Conservation (phyloP, 2,888 invertebrate genomes). For the Heliconius erato region DNA sequence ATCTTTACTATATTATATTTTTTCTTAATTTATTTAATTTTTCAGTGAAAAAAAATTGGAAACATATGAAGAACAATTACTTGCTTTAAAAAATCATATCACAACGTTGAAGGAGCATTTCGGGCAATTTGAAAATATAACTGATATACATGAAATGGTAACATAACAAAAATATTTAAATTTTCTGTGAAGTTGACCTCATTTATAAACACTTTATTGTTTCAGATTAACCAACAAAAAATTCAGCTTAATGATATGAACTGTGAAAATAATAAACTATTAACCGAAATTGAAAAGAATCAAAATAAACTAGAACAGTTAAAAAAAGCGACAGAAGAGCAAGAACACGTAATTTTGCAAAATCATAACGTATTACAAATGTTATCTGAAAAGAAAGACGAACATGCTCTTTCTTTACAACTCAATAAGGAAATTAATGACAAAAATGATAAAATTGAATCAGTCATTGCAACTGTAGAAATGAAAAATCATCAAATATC, state of each 20-base stretch:
- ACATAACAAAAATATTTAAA: slow-evolving; percentile 13
- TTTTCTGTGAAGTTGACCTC: background rate
- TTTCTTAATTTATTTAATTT: slow-evolving; percentile 21
- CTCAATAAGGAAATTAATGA: slow-evolving; percentile 66
- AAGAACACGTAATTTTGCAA: slow-evolving; percentile 64
- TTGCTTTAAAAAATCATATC: slow-evolving; percentile 68
- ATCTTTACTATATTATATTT: background rate
- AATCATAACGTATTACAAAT: slow-evolving; percentile 67
- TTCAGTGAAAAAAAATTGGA: slow-evolving; percentile 73
- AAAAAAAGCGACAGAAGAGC: slow-evolving; percentile 58
- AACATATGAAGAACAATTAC: slow-evolving; percentile 70
- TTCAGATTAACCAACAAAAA: slow-evolving; percentile 69
- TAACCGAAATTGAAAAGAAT: slow-evolving; percentile 66
- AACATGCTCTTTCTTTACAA: slow-evolving; percentile 72
- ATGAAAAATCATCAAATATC: slow-evolving; percentile 59
- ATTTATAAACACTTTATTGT: slow-evolving; percentile 3
- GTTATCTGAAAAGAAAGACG: slow-evolving; percentile 71
- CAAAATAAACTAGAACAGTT: slow-evolving; percentile 63
- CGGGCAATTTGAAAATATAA: slow-evolving; percentile 71
- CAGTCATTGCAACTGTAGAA: slow-evolving; percentile 60
- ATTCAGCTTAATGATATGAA: slow-evolving; percentile 65
- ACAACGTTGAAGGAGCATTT: slow-evolving; percentile 69
- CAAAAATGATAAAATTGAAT: slow-evolving; percentile 72
- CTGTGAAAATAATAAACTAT: slow-evolving; percentile 65
- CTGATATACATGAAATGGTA: slow-evolving; percentile 71